Base-by-base conservation (phyloP, 2,888 invertebrate species). In the Pelosia muscerda region DNA sequence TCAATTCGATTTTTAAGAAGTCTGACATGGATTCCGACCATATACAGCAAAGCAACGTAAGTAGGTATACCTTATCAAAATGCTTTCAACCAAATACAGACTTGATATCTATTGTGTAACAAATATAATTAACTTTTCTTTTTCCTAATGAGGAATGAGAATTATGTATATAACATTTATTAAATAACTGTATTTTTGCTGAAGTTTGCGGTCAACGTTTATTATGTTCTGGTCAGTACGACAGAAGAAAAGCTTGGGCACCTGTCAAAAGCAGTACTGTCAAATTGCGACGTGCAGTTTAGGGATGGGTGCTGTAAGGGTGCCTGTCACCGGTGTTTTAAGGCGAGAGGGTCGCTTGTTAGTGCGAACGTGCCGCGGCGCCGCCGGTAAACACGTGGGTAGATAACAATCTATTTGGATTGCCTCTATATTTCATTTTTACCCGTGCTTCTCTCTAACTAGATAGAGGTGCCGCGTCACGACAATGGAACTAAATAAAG, bases 401-500 rank as follows among this genome's bases (percentile, higher is more conserved):
- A 92, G 95, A 95, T 95, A 95, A 95, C 95, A 93, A 95, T 95
- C 95, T 94, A 92, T 93, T 94, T 92, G 94, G 92, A 95, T 95
- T 95, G 95, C 93, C 93, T 92, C 94, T 95, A 94, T 95, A 95
- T 95, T 92, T 95, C 94, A 95, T 95, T 95, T 95, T 94, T 94
- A 92, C 92, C 89, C 87, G 88, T 86, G 84, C 86, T 83, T 85
- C 88, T 88, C 90, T 90, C 91, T 95, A 95, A 95, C 95, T 95
- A 93, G 94, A 93, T 91, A 90, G 88, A 92, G 90, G 88, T 84
- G 83, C 81, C 90, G 86, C 81, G 82, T 86, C 88, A 87, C 84
- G 74, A 71, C 72, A 53, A 72, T 71, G 73, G 69, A 79, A 65
- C 42, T 53, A 83, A 86, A 84, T 87, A 89, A 74, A 88, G 90